Evolutionary conservation across 2,113 vertebrate genomes (phyloP).

Genomic region (Brachionichthys hirsutus): DNA sequence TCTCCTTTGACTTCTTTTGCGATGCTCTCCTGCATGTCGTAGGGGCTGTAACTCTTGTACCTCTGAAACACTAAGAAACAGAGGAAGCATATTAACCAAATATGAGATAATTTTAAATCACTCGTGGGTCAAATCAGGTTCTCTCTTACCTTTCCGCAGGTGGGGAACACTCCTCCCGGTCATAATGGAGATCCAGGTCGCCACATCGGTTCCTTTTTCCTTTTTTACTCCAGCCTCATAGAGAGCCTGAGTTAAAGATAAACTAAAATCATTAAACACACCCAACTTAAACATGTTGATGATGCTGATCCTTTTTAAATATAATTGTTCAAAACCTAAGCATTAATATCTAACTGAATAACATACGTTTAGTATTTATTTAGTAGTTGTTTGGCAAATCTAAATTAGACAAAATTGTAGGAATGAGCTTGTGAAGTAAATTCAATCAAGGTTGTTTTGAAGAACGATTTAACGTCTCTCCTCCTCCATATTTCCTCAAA

Average conservation of each 20-base stretch:
- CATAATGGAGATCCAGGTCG: conserved; percentile 96
- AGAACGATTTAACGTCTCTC: not conserved
- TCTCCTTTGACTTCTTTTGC: conserved; percentile 94
- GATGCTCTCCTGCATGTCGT: conserved; percentile 96
- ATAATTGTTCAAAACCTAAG: too few relatives aligned
- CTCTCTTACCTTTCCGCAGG: conserved; percentile 87
- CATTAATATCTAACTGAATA: too few relatives aligned
- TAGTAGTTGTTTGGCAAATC: too few relatives aligned
- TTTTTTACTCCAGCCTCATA: conserved; percentile 89
- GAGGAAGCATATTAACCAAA: not conserved
- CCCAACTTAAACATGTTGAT: not conserved
- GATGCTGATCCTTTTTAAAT: too few relatives aligned
- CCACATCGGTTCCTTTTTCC: conserved; percentile 89
- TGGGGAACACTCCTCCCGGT: conserved; percentile 88
- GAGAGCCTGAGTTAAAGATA: conserved; percentile 79
- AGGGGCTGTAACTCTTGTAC: conserved; percentile 96
- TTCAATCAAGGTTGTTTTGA: not conserved
- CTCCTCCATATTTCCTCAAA: too few relatives aligned
- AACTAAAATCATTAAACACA: not conserved
- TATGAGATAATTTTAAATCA: not conserved
- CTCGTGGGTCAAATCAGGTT: not conserved
- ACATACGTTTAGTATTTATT: too few relatives aligned
- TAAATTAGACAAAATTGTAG: too few relatives aligned
- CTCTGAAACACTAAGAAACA: conserved; percentile 85
- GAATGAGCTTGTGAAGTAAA: too few relatives aligned